These are phyloP conservation scores for Eumerus sabulonum DNA, from an alignment of 2,888 invertebrate species.

Conservation along the genomic window DNA sequence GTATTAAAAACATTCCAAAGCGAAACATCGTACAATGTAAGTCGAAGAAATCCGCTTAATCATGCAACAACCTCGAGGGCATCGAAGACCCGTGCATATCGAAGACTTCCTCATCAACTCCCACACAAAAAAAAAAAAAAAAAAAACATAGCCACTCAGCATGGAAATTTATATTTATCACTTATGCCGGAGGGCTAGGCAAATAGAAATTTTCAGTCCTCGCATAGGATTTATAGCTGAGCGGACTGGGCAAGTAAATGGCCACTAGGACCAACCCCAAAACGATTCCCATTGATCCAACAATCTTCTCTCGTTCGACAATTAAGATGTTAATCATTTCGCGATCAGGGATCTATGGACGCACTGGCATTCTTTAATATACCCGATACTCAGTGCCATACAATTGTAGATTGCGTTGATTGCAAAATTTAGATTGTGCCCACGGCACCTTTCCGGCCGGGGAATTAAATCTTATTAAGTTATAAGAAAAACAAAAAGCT, in stretches of 20 bases:
- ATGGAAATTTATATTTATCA: constrained; percentile 51
- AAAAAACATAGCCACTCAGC: constrained; percentile 43
- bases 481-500: constrained; percentile 34
- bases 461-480: constrained; percentile 48
- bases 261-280: constrained; percentile 42
- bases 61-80: neutral
- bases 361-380: constrained; percentile 4
- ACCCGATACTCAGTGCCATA: constrained; percentile 28
- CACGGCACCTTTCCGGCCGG: neutral
- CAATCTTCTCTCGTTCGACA: constrained; percentile 30
- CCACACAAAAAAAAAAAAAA: too few relatives aligned
- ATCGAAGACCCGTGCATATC: neutral
- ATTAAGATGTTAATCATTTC: constrained; percentile 65
- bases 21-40: too few relatives aligned
- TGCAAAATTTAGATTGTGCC: constrained; percentile 12
- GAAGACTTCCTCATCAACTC: constrained; percentile 28
- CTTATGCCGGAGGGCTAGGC: constrained; percentile 32
- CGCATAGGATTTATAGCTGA: constrained; percentile 34
- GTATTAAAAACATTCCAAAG: too few relatives aligned
- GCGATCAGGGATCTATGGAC: constrained; percentile 54
- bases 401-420: constrained; percentile 52
- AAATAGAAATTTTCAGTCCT: constrained; percentile 35
- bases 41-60: constrained; percentile 18
- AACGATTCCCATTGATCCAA: constrained; percentile 46
- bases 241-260: constrained; percentile 49